phyloP scores from a whole-genome alignment of 2,888 invertebrate species.

The Cephus runcator region DNA sequence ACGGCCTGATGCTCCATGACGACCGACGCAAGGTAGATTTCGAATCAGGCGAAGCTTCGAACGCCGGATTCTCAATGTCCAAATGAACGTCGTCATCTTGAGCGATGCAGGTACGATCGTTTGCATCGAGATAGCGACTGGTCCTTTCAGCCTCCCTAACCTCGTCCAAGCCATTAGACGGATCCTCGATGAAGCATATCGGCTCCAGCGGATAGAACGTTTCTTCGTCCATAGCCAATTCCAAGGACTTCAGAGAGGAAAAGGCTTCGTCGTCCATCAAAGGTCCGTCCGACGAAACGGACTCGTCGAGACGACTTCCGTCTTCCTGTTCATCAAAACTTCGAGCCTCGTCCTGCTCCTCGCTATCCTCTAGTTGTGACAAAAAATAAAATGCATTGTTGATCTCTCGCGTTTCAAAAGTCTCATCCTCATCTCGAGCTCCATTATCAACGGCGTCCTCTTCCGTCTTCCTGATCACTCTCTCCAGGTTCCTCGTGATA shows the following conservation, averaged over 20 bases:
- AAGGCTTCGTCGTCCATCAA: conserved; percentile 7
- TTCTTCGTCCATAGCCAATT: not conserved
- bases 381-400: conserved; percentile 59
- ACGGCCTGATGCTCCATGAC: conserved; percentile 17
- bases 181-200: conserved; percentile 24
- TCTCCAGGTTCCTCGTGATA: conserved; percentile 60
- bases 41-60: conserved; percentile 19
- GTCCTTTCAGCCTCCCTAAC: not conserved
- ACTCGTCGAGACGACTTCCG: conserved; percentile 14
- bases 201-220: conserved; percentile 37
- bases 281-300: conserved; percentile 14
- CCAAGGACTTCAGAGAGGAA: not conserved
- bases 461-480: conserved; percentile 44
- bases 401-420: conserved; percentile 51
- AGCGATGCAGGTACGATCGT: not conserved
- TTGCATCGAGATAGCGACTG: not conserved
- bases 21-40: conserved; percentile 1
- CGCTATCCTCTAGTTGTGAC: conserved; percentile 51
- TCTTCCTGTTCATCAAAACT: conserved; percentile 5
- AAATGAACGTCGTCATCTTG: not conserved
- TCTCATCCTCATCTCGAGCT: conserved; percentile 23
- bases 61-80: conserved; percentile 20
- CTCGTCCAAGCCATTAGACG: not conserved
- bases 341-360: conserved; percentile 9
- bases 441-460: not conserved